Conservation (phyloP, 2,113 vertebrate genomes). For the Casuarius casuarius region DNA sequence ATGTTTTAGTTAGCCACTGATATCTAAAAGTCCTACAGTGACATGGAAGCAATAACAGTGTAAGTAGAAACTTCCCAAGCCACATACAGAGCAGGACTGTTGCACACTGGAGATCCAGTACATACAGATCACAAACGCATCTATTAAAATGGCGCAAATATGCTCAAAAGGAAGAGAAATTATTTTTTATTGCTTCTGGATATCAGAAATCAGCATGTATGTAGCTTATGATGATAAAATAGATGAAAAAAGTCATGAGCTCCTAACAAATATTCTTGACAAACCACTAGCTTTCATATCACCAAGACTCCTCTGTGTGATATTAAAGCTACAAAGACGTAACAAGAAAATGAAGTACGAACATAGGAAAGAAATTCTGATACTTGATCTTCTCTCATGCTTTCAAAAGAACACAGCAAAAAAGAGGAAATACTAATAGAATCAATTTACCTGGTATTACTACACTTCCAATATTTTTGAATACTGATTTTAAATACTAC, state of each 20-base stretch:
- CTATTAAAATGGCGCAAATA: neutral
- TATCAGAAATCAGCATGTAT: neutral
- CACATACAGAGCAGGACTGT: neutral
- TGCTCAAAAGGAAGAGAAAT: neutral
- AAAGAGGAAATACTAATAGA: neutral
- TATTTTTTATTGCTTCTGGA: neutral
- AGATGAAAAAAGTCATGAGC: neutral
- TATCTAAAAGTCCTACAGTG: neutral
- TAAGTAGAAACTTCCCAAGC: neutral
- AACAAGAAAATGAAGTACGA: neutral
- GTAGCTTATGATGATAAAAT: neutral
- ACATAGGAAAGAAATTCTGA: neutral
- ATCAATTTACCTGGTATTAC: neutral
- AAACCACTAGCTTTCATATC: neutral
- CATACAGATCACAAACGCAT: neutral
- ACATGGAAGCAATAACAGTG: neutral
- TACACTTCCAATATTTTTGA: neutral
- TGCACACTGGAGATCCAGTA: neutral
- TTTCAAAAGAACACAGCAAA: neutral
- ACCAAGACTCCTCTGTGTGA: neutral
- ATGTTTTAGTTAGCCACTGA: neutral
- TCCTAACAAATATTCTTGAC: neutral
- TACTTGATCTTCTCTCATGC: neutral
- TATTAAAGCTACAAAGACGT: neutral
- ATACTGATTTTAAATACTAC: too few relatives aligned